A percentile compares a stretch with the other conserved stretches of the same genome.
Conservation (phyloP, 2,797 vertebrate species). For the Phoxinus dragarum region DNA sequence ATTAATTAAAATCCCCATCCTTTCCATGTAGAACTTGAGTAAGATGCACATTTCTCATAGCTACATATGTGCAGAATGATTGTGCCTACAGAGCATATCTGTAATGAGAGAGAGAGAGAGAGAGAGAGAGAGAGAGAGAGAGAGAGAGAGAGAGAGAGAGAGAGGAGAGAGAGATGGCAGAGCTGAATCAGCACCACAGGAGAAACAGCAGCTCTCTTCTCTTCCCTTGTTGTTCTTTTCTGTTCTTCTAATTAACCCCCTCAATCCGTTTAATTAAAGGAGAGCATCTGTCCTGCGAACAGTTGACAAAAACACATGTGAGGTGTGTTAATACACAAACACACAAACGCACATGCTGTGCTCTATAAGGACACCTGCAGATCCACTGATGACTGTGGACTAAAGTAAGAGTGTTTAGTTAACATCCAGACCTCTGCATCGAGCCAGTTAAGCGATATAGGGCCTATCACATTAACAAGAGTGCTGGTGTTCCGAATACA, state of each 20-base stretch:
- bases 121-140: slow-evolving; percentile 59
- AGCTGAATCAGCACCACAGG: slow-evolving; percentile 58
- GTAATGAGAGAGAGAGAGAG: slow-evolving; percentile 52
- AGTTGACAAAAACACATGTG: slow-evolving; percentile 52
- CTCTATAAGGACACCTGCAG: slow-evolving; percentile 39
- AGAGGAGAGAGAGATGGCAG: slow-evolving; percentile 57
- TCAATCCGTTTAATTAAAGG: slow-evolving; percentile 62
- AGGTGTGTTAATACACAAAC: slow-evolving; percentile 25
- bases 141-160: slow-evolving; percentile 57
- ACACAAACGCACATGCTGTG: slow-evolving; percentile 19
- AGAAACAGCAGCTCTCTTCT: slow-evolving; percentile 49
- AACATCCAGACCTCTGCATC: not conserved
- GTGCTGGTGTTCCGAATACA: not conserved
- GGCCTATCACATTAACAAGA: not conserved
- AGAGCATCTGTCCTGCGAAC: slow-evolving; percentile 57
- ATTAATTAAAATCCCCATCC: slow-evolving; percentile 19
- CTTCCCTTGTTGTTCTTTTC: slow-evolving; percentile 54
- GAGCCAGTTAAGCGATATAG: not conserved
- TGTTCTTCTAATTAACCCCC: slow-evolving; percentile 59
- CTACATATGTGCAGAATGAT: slow-evolving; percentile 43
- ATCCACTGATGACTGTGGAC: slow-evolving; percentile 20
- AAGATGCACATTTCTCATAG: slow-evolving; percentile 21
- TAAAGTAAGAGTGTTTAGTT: slow-evolving; percentile 8
- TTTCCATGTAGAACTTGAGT: slow-evolving; percentile 13
- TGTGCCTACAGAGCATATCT: slow-evolving; percentile 42